phyloP scores from a whole-genome alignment of 2,113 vertebrate genomes.

The Taurulus bubalis region DNA sequence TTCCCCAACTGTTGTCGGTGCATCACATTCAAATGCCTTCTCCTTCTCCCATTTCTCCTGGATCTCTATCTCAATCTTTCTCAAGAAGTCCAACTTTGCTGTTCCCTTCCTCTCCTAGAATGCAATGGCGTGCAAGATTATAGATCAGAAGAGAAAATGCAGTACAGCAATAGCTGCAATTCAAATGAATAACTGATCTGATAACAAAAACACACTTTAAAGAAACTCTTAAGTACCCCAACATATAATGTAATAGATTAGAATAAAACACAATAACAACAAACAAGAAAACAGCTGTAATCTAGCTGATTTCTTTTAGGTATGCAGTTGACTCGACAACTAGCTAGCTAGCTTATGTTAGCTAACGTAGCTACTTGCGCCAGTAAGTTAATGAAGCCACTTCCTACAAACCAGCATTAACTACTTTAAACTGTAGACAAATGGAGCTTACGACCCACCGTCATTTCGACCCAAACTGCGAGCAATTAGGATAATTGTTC shows the following conservation, averaged over 20 bases:
- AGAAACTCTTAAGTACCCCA: background rate
- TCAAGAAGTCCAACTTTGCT: conserved; percentile 94
- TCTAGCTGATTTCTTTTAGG: conserved; percentile 5
- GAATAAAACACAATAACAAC: background rate
- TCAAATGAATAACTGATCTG: background rate
- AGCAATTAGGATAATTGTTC: background rate
- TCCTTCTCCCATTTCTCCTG: conserved; percentile 93
- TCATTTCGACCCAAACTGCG: conserved; percentile 63
- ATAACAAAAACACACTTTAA: background rate
- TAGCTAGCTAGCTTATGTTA: conserved; percentile 56
- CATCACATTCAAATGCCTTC: conserved; percentile 88
- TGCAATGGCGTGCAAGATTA: background rate
- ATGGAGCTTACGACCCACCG: conserved; percentile 61
- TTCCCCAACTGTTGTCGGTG: conserved; percentile 72
- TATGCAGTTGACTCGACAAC: conserved; percentile 20
- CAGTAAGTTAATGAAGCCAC: conserved; percentile 15
- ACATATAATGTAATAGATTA: fast-evolving
- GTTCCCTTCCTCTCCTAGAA: conserved; percentile 95
- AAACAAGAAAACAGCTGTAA: background rate
- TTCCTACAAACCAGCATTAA: background rate
- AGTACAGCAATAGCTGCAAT: background rate
- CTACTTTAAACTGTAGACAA: fast-evolving
- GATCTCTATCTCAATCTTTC: conserved; percentile 92
- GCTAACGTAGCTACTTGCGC: conserved; percentile 57
- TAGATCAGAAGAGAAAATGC: fast-evolving